A percentile compares a stretch with the other conserved stretches of the same genome.
Evolutionary conservation across 1,140 invertebrate genomes (phyloP).

Genomic region (Orussus abietinus): DNA sequence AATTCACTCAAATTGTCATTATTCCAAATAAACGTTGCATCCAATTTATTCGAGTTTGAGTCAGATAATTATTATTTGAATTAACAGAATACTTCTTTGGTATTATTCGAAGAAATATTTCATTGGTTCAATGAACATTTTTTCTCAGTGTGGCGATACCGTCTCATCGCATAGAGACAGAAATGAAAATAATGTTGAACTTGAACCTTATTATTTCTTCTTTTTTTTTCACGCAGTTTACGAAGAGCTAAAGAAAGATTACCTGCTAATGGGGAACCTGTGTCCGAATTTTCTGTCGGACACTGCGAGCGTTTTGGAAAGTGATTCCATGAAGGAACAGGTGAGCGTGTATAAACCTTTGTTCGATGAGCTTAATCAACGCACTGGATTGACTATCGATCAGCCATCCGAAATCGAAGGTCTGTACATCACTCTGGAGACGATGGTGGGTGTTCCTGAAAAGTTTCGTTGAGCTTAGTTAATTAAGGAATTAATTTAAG

Average conservation of each 20-base stretch:
- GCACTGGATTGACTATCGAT: conserved; percentile 26
- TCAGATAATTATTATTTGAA: too few relatives aligned
- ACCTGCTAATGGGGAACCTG: conserved; percentile 32
- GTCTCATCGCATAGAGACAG: not conserved
- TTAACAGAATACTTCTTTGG: too few relatives aligned
- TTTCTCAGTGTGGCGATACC: too few relatives aligned
- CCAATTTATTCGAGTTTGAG: too few relatives aligned
- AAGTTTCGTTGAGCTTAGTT: conserved; percentile 8
- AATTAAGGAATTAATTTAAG: not conserved
- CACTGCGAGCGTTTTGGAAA: too few relatives aligned
- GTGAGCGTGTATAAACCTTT: conserved; percentile 18
- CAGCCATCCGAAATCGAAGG: conserved; percentile 27
- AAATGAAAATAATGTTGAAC: not conserved
- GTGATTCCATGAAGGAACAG: conserved; percentile 15
- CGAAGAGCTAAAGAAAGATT: conserved; percentile 20
- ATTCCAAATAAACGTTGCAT: too few relatives aligned
- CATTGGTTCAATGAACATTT: too few relatives aligned
- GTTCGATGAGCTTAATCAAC: conserved; percentile 22
- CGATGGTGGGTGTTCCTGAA: conserved; percentile 26
- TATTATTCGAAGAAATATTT: too few relatives aligned
- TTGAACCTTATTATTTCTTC: conserved; percentile 4
- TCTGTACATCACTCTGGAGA: conserved; percentile 32
- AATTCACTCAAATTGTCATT: conserved; percentile 12
- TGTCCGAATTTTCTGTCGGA: conserved; percentile 36
- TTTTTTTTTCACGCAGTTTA: conserved; percentile 30